phyloP scores from a whole-genome alignment of 2,797 vertebrate species.

The Cichlasoma orientale region DNA sequence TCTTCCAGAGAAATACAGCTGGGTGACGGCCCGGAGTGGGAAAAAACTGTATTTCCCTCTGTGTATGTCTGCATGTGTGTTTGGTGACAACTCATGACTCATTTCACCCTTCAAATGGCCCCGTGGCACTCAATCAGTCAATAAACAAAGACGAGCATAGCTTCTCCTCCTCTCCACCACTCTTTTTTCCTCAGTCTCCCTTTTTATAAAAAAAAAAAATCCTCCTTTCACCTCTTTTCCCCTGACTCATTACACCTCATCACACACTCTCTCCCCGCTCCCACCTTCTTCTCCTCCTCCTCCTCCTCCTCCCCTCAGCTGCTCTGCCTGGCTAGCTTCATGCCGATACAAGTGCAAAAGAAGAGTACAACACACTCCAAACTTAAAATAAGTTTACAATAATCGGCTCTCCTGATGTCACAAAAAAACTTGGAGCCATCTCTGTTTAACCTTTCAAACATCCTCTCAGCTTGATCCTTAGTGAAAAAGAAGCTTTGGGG shows the following conservation, averaged over 20 bases:
- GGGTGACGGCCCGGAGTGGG: conserved; percentile 42
- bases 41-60: conserved; percentile 10
- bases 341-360: neutral
- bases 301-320: neutral
- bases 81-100: conserved; percentile 71
- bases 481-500: conserved; percentile 71
- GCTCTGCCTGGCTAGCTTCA: neutral
- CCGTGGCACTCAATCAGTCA: conserved; percentile 58
- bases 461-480: conserved; percentile 57
- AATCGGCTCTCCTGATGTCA: conserved; percentile 51
- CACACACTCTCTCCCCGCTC: neutral
- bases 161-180: conserved; percentile 32
- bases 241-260: conserved; percentile 47
- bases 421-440: conserved; percentile 52
- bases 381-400: conserved; percentile 47
- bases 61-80: conserved; percentile 29
- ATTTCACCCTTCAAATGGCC: conserved; percentile 67
- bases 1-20: conserved; percentile 67
- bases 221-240: conserved; percentile 34
- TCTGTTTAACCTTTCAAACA: conserved; percentile 71
- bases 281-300: neutral
- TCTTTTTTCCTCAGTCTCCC: conserved; percentile 23
- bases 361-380: conserved; percentile 26
- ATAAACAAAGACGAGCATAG: conserved; percentile 67
- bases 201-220: conserved; percentile 34